phyloP scores from a whole-genome alignment of 2,888 invertebrate genomes.

The Hartigia nigra region DNA sequence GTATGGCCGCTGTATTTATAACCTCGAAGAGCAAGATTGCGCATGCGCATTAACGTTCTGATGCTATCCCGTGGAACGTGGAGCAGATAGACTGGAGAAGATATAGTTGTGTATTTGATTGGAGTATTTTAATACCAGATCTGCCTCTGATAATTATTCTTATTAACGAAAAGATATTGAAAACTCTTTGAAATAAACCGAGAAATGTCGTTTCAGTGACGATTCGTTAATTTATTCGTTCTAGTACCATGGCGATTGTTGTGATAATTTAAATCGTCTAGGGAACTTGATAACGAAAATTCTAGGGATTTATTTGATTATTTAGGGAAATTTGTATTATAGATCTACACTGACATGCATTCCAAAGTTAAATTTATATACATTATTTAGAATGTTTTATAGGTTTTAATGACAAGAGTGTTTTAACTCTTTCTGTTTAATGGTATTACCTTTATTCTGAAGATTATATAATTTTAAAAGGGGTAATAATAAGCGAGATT shows the following conservation, averaged over 20 bases:
- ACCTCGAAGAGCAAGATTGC: conserved; percentile 12
- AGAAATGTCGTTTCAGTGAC: background rate
- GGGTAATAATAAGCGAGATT: background rate
- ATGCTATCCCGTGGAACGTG: background rate
- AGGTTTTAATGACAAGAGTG: background rate
- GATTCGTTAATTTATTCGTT: background rate
- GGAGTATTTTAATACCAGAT: background rate
- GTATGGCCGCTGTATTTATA: conserved; percentile 30
- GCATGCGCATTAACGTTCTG: background rate
- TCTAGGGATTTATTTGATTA: background rate
- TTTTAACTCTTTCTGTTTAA: background rate
- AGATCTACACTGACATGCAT: background rate
- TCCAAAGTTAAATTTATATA: background rate
- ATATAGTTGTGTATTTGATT: background rate
- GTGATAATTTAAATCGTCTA: background rate
- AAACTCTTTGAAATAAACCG: background rate
- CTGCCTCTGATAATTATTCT: background rate
- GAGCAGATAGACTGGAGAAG: background rate
- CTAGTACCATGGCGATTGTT: background rate
- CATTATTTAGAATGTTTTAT: background rate
- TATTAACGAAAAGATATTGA: background rate
- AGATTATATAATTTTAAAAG: background rate
- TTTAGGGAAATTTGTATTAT: background rate
- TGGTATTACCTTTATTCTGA: background rate
- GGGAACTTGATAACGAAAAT: background rate